A percentile compares a stretch with the other conserved stretches of the same genome.
phyloP scores from a whole-genome alignment of 2,888 invertebrate species.

The Lathronympha strigana region DNA sequence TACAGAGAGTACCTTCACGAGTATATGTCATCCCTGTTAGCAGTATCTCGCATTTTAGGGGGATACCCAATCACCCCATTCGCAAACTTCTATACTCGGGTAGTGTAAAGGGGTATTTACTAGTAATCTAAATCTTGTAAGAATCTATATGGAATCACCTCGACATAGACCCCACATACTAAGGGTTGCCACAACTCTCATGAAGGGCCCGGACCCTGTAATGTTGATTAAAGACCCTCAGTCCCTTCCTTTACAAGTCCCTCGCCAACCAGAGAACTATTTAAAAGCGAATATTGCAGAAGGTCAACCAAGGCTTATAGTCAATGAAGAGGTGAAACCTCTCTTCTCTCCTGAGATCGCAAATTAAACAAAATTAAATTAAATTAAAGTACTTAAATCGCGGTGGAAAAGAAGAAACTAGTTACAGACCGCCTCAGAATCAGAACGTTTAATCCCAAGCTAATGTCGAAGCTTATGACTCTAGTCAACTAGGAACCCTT shows the following conservation, averaged over 20 bases:
- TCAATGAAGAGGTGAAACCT: background rate
- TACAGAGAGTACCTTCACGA: background rate
- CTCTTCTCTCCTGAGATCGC: background rate
- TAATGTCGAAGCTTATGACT: too few species aligned
- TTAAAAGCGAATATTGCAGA: background rate
- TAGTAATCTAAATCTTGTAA: background rate
- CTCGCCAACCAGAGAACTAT: background rate
- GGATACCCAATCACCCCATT: background rate
- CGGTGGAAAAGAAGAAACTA: too few species aligned
- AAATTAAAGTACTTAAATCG: too few species aligned
- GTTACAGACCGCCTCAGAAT: too few species aligned
- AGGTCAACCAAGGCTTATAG: background rate
- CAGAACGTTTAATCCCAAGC: too few species aligned
- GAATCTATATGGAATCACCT: background rate
- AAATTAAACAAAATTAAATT: too few species aligned
- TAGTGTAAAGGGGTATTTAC: background rate
- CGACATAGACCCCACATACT: background rate
- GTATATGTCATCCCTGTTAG: background rate
- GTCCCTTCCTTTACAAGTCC: background rate
- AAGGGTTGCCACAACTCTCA: background rate
- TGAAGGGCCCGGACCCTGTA: background rate
- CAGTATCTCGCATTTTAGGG: background rate
- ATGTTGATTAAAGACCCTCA: background rate
- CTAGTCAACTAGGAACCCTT: too few species aligned
- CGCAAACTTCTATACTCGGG: background rate